Base-by-base conservation (phyloP, 30 jellyfish, hydroid and myxozoan species). In the Pseudorhiza aurosa region DNA sequence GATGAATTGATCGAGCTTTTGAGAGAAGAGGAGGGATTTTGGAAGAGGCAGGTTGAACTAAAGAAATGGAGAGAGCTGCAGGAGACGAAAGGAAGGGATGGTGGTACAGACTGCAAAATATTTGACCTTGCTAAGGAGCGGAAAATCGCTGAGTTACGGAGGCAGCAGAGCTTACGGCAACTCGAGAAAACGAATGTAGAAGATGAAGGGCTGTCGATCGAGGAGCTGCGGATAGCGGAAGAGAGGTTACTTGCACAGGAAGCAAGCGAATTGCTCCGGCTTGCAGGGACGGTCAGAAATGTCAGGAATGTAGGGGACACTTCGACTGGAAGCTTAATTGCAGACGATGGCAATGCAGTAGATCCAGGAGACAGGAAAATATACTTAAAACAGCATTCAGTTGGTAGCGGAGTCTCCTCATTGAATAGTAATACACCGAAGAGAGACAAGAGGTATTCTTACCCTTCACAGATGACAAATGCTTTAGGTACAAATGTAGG, bases 41-140 rank as follows among this genome's bases (percentile, higher is more conserved):
- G 96, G 96, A 75, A 74, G 40, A 37, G 96, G 58, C 95, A 83
- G 36, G 95, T 72, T 25, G 87, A 85, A 53, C 69, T 85, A 6
- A 74, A 65, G 42, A 65, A 51, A 42, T 85, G 96, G 96, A 58
- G 96, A n/a, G 96, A 85, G 59, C 75, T 90, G 19, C 89, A 85
- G 18, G 96, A 85, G 80, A 74, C 33, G 7, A 57, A 32, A 40
- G 60, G 15, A 15, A 36, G 44, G 9, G 94, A 69, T 4, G 31
- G 27, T 5, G 15, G 22, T 11, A 46, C 40, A 27, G 40, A 39
- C n/a, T n/a, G n/a, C n/a, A 88, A 74, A 18, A 77, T 56, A 1
- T 75, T 25, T 44, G 96, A 85, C 45, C 55, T 69, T 12, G 87
- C 71, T 4, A 74, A 85, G 44, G 96, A 85, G 87, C 74, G 24